A percentile compares a stretch with the other conserved stretches of the same genome.
Evolutionary conservation across 2,888 invertebrate genomes (phyloP).

Genomic region (Eucera pruinosa): DNA sequence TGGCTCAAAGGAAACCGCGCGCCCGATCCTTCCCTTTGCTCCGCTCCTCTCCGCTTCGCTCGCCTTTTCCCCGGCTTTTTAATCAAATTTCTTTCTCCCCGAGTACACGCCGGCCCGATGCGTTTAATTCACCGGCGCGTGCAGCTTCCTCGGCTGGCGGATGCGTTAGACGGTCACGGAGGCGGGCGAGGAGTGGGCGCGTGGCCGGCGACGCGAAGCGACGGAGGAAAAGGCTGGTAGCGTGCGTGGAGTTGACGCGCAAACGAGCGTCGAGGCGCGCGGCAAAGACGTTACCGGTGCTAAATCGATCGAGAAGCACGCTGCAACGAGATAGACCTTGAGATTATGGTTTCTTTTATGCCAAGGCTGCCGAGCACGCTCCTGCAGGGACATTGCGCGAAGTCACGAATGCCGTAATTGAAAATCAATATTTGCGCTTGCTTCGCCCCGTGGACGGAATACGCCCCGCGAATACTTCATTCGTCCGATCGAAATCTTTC

Average conservation of each 20-base stretch:
- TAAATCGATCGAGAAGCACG: slow-evolving; percentile 59
- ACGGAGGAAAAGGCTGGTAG: no score
- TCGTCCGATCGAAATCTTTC: slow-evolving; percentile 73
- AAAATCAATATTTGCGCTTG: slow-evolving; percentile 82
- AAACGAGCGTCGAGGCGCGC: slow-evolving; percentile 27
- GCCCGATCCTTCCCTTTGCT: background rate
- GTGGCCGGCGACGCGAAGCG: no score
- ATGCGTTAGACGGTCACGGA: no score
- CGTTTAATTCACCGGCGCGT: no score
- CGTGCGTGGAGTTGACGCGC: background rate
- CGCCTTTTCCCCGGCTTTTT: slow-evolving; percentile 1
- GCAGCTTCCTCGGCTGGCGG: no score
- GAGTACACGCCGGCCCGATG: no score
- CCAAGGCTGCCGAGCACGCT: slow-evolving; percentile 76
- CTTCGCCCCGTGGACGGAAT: slow-evolving; percentile 67
- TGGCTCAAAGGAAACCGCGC: slow-evolving; percentile 23
- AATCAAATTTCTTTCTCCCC: background rate
- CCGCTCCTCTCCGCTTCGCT: background rate
- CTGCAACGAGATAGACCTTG: slow-evolving; percentile 79
- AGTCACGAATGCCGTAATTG: slow-evolving; percentile 83
- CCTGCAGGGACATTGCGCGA: slow-evolving; percentile 79
- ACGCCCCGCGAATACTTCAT: slow-evolving; percentile 45
- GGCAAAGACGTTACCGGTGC: slow-evolving; percentile 26
- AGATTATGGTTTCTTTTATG: slow-evolving; percentile 78
- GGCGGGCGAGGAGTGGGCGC: no score